These are phyloP conservation scores for Onychomys leucogaster DNA, from an alignment of 2,797 vertebrate genomes.

Conservation along the genomic window DNA sequence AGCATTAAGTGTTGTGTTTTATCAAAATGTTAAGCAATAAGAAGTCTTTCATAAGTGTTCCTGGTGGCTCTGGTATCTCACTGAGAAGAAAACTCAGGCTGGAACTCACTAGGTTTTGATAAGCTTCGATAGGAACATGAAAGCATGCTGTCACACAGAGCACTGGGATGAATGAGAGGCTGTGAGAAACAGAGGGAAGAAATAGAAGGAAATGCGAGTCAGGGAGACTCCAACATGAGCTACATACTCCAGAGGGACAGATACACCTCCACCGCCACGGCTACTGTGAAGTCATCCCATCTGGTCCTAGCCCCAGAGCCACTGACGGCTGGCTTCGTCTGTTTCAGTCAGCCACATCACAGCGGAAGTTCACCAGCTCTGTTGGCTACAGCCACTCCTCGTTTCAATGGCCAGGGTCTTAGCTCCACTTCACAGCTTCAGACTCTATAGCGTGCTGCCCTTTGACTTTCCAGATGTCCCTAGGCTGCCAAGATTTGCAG, in stretches of 20 bases:
- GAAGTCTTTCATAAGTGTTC: neutral
- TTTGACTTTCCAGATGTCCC: neutral
- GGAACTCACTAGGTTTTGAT: neutral
- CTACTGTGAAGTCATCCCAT: neutral
- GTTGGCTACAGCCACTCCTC: no score
- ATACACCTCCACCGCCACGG: no score
- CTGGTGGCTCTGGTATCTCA: conserved; percentile 4
- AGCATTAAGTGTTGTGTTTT: neutral
- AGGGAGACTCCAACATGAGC: neutral
- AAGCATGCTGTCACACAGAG: neutral
- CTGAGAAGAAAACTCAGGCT: neutral
- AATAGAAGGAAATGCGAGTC: neutral
- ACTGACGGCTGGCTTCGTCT: neutral
- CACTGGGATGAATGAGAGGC: neutral
- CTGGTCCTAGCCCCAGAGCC: neutral
- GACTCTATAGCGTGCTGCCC: neutral
- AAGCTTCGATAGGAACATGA: neutral
- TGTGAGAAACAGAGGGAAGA: neutral
- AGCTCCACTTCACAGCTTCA: neutral
- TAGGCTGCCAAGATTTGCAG: neutral
- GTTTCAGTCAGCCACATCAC: neutral
- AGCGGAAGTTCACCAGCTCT: neutral
- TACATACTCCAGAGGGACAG: no score
- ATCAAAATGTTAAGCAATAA: conserved; percentile 7
- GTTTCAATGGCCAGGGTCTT: neutral